Evolutionary conservation across 2,888 invertebrate species (phyloP).

Genomic region (Brachyopa scutellaris): DNA sequence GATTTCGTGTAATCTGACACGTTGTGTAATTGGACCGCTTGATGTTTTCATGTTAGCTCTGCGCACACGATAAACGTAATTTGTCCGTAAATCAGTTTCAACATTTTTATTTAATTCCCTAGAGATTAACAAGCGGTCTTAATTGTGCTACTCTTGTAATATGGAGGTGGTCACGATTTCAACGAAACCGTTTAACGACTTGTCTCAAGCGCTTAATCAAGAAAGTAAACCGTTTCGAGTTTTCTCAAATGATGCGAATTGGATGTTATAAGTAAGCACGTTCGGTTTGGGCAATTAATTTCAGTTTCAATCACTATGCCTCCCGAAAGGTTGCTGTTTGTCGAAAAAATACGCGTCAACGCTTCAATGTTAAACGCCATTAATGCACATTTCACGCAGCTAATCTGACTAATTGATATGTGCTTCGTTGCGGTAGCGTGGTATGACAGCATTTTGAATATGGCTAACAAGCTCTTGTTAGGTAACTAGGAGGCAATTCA

Average conservation of each 20-base stretch:
- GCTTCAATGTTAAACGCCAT: conserved; percentile 36
- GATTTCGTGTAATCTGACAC: conserved; percentile 41
- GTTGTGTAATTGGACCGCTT: conserved; percentile 38
- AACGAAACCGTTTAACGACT: conserved; percentile 33
- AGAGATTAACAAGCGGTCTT: conserved; percentile 45
- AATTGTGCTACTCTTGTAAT: conserved; percentile 16
- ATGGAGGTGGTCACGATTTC: conserved; percentile 32
- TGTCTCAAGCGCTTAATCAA: conserved; percentile 21
- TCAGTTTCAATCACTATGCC: conserved; percentile 24
- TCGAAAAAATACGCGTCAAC: conserved; percentile 40
- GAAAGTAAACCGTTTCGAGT: conserved; percentile 24
- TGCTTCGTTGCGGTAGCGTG: not conserved
- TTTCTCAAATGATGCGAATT: conserved; percentile 4
- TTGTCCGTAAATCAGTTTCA: conserved; percentile 30
- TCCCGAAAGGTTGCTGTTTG: conserved; percentile 23
- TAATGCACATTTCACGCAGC: conserved; percentile 45
- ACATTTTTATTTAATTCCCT: conserved; percentile 51
- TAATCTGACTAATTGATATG: conserved; percentile 64
- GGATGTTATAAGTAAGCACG: not conserved
- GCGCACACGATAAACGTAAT: conserved; percentile 28
- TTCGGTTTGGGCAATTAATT: conserved; percentile 26
- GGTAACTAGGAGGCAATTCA: conserved; percentile 49
- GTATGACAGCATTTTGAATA: conserved; percentile 14
- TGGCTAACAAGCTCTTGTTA: conserved; percentile 39
- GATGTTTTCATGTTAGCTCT: conserved; percentile 18